A percentile compares a stretch with the other conserved stretches of the same genome.
phyloP scores from a whole-genome alignment of 1,140 invertebrate species.

The Drosophila littoralis region DNA sequence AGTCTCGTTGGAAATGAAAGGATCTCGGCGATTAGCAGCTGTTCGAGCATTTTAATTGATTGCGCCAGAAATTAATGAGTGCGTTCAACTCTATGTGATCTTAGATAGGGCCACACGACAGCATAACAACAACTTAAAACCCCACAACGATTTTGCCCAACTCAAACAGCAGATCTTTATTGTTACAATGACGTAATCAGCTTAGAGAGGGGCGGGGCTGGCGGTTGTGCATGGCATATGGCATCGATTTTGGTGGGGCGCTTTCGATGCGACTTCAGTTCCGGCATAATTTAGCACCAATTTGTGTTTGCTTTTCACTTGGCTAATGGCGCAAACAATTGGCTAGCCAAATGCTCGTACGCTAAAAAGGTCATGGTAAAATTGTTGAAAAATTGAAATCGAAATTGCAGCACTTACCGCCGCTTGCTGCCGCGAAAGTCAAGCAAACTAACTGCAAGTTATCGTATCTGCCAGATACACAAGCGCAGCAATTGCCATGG shows the following conservation, averaged over 20 bases:
- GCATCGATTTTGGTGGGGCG: slow-evolving; percentile 37
- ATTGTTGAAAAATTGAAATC: slow-evolving; percentile 78
- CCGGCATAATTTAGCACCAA: slow-evolving; percentile 82
- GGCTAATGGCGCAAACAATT: slow-evolving; percentile 72
- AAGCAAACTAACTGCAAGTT: slow-evolving; percentile 32
- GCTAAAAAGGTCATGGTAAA: slow-evolving; percentile 79
- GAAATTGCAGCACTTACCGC: slow-evolving; percentile 74
- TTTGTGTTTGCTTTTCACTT: slow-evolving; percentile 78
- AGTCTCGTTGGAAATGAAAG: slow-evolving; percentile 61
- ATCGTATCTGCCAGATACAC: slow-evolving; percentile 53
- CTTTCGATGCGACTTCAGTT: slow-evolving; percentile 53
- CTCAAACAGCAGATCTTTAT: slow-evolving; percentile 48
- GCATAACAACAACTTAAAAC: slow-evolving; percentile 2
- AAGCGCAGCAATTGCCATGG: slow-evolving; percentile 63
- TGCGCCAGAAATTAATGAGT: slow-evolving; percentile 48
- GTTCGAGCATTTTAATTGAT: slow-evolving; percentile 17
- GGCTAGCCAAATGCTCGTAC: slow-evolving; percentile 31
- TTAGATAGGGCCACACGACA: slow-evolving; percentile 25
- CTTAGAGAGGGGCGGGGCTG: neutral
- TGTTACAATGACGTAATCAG: slow-evolving; percentile 66
- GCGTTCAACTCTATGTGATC: slow-evolving; percentile 55
- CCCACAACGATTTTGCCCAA: slow-evolving; percentile 33
- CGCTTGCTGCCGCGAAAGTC: slow-evolving; percentile 58
- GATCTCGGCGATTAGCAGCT: slow-evolving; percentile 38
- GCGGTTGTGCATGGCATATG: slow-evolving; percentile 36